Conservation (phyloP, 2,797 vertebrate genomes). For the Melanotaenia trifasciata region DNA sequence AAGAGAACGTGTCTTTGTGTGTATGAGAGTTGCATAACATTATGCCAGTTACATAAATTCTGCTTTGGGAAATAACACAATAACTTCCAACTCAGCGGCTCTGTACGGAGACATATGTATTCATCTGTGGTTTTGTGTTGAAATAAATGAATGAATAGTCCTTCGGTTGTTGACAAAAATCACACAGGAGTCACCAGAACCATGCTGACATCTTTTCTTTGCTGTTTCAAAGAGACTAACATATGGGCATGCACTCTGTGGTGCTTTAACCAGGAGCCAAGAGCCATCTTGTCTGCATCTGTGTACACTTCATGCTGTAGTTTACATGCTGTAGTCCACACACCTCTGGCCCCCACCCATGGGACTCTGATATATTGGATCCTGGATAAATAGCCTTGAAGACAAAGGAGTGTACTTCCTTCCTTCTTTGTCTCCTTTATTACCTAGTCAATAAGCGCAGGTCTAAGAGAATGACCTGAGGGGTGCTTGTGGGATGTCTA, state of each 20-base stretch:
- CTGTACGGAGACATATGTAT: slow-evolving; percentile 6
- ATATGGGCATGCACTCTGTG: slow-evolving; percentile 14
- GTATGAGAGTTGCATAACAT: slow-evolving; percentile 60
- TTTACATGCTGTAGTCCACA: slow-evolving; percentile 31
- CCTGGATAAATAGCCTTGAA: slow-evolving; percentile 70
- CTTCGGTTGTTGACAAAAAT: slow-evolving; percentile 19
- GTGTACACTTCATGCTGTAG: slow-evolving; percentile 45
- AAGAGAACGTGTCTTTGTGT: slow-evolving; percentile 39
- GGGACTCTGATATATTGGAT: slow-evolving; percentile 65
- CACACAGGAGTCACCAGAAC: slow-evolving; percentile 6
- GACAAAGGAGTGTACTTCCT: slow-evolving; percentile 68
- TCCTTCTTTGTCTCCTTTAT: slow-evolving; percentile 67
- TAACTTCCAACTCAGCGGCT: slow-evolving; percentile 37
- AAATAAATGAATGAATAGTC: slow-evolving; percentile 26
- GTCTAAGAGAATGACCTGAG: slow-evolving; percentile 60
- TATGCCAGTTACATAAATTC: slow-evolving; percentile 65
- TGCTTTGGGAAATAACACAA: slow-evolving; percentile 63
- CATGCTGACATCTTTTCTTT: slow-evolving; percentile 19
- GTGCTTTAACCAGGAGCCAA: slow-evolving; percentile 36
- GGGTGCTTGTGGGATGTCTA: slow-evolving; percentile 47
- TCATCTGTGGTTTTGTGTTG: neutral
- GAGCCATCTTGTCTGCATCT: slow-evolving; percentile 32
- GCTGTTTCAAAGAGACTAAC: slow-evolving; percentile 29
- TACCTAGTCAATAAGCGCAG: slow-evolving; percentile 66
- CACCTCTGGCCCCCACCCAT: slow-evolving; percentile 21